Evolutionary conservation across 1,140 invertebrate genomes (phyloP).

Genomic region (Grapholita molesta): DNA sequence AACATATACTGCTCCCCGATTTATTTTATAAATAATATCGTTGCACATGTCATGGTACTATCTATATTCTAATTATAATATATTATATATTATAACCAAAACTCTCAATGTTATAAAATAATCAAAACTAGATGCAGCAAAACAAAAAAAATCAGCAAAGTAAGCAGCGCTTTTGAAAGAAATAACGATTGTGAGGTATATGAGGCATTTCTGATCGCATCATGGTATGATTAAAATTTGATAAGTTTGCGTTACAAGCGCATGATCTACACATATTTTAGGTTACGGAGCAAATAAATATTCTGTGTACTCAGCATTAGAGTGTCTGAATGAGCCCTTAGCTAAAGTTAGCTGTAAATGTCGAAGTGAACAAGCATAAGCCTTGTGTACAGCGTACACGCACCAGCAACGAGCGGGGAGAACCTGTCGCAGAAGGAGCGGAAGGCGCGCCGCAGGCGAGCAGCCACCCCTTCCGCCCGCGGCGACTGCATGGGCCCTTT

Average conservation of each 20-base stretch:
- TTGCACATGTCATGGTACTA: too few species aligned
- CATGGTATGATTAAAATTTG: background rate
- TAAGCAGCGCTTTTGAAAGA: background rate
- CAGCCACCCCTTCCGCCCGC: conserved; percentile 47
- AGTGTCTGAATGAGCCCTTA: background rate
- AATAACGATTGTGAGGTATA: background rate
- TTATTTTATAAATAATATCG: too few species aligned
- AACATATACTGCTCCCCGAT: too few species aligned
- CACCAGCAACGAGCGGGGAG: conserved; percentile 53
- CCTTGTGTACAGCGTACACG: conserved; percentile 38
- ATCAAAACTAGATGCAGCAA: too few species aligned
- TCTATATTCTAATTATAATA: too few species aligned
- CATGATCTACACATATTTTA: background rate
- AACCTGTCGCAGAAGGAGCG: conserved; percentile 65
- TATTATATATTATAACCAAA: too few species aligned
- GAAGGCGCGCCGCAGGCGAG: conserved; percentile 60
- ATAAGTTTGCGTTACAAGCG: background rate
- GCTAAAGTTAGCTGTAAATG: background rate
- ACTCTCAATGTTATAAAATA: too few species aligned
- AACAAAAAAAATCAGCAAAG: too few species aligned
- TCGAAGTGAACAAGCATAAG: background rate
- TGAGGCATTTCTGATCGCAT: background rate
- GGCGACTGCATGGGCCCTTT: conserved; percentile 39
- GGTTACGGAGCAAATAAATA: background rate
- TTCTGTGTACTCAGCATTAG: background rate